A percentile compares a stretch with the other conserved stretches of the same genome.
These are phyloP conservation scores for Phlogophora meticulosa DNA, from an alignment of 2,888 invertebrate genomes.

Conservation along the genomic window DNA sequence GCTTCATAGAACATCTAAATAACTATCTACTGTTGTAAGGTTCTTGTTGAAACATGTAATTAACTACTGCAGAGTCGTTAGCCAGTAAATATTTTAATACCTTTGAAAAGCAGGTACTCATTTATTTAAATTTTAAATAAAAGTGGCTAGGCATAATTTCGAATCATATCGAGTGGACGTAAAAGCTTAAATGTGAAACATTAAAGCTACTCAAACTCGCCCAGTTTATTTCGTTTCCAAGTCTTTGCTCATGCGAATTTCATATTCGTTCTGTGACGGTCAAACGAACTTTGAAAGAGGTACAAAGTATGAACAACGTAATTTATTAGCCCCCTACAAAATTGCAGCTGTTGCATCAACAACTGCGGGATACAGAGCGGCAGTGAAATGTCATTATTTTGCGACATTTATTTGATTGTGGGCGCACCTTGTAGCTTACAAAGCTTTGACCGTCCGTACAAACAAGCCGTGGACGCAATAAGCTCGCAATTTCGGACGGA, in stretches of 20 bases:
- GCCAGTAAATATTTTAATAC: constrained; percentile 28
- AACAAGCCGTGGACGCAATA: constrained; percentile 88
- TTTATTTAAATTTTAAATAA: constrained; percentile 42
- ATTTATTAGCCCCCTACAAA: constrained; percentile 39
- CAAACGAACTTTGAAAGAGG: constrained; percentile 33
- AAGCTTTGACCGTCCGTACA: constrained; percentile 86
- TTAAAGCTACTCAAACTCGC: constrained; percentile 31
- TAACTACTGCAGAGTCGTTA: constrained; percentile 19
- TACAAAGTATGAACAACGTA: constrained; percentile 38
- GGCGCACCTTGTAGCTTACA: constrained; percentile 82
- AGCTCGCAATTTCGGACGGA: constrained; percentile 85
- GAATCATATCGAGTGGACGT: constrained; percentile 13
- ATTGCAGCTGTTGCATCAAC: constrained; percentile 59
- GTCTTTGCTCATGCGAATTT: constrained; percentile 35
- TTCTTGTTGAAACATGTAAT: constrained; percentile 27
- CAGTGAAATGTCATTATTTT: constrained; percentile 70
- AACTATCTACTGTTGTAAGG: constrained; percentile 12
- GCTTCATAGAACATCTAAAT: constrained; percentile 13
- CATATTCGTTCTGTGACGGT: constrained; percentile 30
- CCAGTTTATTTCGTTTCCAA: constrained; percentile 32
- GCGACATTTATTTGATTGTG: constrained; percentile 80
- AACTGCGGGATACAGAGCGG: constrained; percentile 42
- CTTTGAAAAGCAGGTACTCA: constrained; percentile 7
- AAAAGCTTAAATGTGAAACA: constrained; percentile 29
- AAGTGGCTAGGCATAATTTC: constrained; percentile 25